Percentiles rank a stretch among this genome's conserved stretches.
phyloP scores from a whole-genome alignment of 2,888 invertebrate species.

The Arctia plantaginis region DNA sequence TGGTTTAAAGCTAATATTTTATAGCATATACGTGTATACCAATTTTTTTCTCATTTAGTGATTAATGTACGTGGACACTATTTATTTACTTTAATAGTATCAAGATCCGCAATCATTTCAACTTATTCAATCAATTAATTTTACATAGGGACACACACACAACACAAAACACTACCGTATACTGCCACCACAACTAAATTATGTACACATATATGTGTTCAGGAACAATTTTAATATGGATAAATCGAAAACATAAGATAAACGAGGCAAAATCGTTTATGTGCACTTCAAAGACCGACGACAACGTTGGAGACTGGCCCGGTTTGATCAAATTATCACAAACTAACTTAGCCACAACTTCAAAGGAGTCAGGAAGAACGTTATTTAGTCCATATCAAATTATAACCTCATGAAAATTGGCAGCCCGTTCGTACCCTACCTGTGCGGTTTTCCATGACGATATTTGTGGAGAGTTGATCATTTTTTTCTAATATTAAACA shows the following conservation, averaged over 20 bases:
- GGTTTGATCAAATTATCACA: conserved; percentile 65
- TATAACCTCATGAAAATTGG: conserved; percentile 55
- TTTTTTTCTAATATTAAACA: not conserved
- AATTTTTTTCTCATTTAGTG: no score
- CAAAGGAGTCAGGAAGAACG: conserved; percentile 62
- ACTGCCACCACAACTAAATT: no score
- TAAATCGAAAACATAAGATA: conserved; percentile 1
- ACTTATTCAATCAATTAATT: no score
- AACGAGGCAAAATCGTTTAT: conserved; percentile 34
- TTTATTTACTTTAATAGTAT: no score
- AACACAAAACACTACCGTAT: no score
- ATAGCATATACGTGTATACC: no score
- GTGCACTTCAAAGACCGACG: conserved; percentile 45
- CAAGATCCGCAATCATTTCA: no score
- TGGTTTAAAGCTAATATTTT: no score
- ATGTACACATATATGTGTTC: not conserved
- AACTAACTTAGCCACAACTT: conserved; percentile 64
- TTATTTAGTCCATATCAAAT: conserved; percentile 59
- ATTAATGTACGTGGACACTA: no score
- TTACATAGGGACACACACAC: no score
- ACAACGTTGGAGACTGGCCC: conserved; percentile 30
- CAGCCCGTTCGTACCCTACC: not conserved
- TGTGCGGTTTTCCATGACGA: not conserved
- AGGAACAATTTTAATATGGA: not conserved
- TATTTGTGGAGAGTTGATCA: not conserved